Base-by-base conservation (phyloP, 2,888 invertebrate genomes). In the Tetanocera ferruginea region DNA sequence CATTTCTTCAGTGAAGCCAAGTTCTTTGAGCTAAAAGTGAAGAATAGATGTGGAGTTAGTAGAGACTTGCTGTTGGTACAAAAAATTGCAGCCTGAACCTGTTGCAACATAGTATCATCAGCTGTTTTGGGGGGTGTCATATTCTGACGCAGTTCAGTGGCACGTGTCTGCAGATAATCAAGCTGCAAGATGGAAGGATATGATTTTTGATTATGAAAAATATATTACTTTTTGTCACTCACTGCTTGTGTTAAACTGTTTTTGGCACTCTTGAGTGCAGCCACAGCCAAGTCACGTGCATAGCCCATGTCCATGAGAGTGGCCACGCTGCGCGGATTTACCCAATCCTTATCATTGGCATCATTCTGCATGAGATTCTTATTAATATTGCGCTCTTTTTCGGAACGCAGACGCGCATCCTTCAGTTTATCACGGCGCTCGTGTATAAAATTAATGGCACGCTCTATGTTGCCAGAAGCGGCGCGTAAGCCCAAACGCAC, bases 161-260 rank as follows among this genome's bases (percentile, higher is more conserved):
- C 72, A 57, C 83, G 82, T 0, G 83, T 84, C 81, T 89, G 88
- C 57, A 90, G 73, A 64, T 89, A 80, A 49, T 87, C 86, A 78
- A 89, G 78, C 88, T 89, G 76, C 0, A 76, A 60, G 62, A 37
- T 25, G 19, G 14, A 25, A 37, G 11, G 8, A 9, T 0, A 8
- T 55, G 0, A 43, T 49, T 31, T 17, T 64, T 19, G 8, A 9
- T 6, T 9, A 23, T 9, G 5, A 52, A 4, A 19, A n/a, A 49
- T 43, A 28, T 28, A n/a, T n/a, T n/a, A n/a, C n/a, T n/a, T n/a
- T n/a, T n/a, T 31, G 3, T 92, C 89, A 84, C 93, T 89, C 43
- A 95, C 91, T 37, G 95, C 94, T 57, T 91, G 91, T 0, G 92
- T 91, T n/a, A 94, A 91, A 86, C 93, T 91, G 89, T 96, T 96